These are phyloP conservation scores for Escarpia spicata DNA, from an alignment of 2,888 invertebrate species.

Conservation along the genomic window DNA sequence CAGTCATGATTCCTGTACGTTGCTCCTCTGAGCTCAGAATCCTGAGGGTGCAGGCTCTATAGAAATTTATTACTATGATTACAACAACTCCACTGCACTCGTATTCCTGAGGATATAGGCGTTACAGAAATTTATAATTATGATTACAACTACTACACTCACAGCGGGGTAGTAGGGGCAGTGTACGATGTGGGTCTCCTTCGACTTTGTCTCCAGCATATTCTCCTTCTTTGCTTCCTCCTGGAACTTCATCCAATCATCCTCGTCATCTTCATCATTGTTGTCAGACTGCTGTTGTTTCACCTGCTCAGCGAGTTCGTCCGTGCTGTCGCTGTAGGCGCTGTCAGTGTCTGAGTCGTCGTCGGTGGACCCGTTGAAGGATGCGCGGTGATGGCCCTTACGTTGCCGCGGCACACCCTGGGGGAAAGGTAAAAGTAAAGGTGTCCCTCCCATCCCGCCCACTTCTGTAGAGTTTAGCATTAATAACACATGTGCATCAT, in stretches of 20 bases:
- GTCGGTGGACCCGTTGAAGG: constrained; percentile 34
- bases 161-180: constrained; percentile 93
- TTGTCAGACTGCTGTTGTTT: constrained; percentile 8
- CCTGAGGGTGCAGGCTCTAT: no score
- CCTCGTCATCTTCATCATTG: constrained; percentile 73
- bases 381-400: neutral
- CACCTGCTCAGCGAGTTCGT: constrained; percentile 27
- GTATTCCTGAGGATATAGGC: no score
- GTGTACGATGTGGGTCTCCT: constrained; percentile 95
- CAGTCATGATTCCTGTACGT: neutral
- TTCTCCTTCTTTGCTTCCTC: constrained; percentile 81
- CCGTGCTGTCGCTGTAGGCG: constrained; percentile 34
- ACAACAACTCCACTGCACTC: neutral
- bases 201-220: constrained; percentile 88
- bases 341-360: constrained; percentile 29
- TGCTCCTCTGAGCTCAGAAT: no score
- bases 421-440: neutral
- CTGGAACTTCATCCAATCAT: constrained; percentile 94
- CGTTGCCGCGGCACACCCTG: neutral
- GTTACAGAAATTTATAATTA: neutral
- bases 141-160: constrained; percentile 45
- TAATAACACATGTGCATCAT: no score
- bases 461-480: no score
- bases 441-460: no score
- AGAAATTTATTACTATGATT: neutral